A percentile compares a stretch with the other conserved stretches of the same genome.
Conservation (phyloP, 2,113 vertebrate species). For the Microcebus tavaratra region DNA sequence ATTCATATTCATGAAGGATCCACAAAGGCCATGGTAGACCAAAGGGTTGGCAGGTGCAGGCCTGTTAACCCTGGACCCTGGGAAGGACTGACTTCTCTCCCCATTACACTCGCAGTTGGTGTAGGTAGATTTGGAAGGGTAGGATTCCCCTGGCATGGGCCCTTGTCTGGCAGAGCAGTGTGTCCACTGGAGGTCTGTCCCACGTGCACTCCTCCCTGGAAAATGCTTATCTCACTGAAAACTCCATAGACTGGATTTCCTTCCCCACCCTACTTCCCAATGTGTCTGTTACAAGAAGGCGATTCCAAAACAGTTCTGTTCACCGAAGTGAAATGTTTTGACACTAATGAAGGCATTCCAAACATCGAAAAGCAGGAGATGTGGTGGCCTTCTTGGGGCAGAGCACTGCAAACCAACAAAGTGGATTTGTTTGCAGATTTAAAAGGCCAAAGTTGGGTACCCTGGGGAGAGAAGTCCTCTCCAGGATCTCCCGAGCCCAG, state of each 20-base stretch:
- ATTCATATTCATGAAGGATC: background rate
- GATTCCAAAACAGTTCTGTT: background rate
- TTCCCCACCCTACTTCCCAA: background rate
- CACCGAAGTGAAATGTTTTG: background rate
- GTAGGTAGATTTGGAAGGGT: background rate
- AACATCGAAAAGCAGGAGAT: background rate
- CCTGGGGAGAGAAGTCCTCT: background rate
- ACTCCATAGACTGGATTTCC: background rate
- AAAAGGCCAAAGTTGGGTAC: rapidly evolving
- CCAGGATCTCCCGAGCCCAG: background rate
- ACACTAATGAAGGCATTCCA: background rate
- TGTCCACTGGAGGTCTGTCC: background rate
- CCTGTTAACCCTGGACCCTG: too few relatives aligned
- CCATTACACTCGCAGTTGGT: background rate
- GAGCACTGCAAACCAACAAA: background rate
- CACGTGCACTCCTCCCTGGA: background rate
- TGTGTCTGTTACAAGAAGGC: background rate
- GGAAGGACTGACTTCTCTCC: background rate
- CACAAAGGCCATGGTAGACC: background rate
- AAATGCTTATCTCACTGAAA: background rate
- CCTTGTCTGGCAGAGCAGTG: background rate
- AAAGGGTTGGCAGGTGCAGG: background rate
- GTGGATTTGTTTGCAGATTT: background rate
- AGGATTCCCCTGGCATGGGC: background rate
- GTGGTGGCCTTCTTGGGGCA: background rate